These are phyloP conservation scores for Mercenaria mercenaria DNA, from an alignment of 1,140 invertebrate genomes.

Conservation along the genomic window DNA sequence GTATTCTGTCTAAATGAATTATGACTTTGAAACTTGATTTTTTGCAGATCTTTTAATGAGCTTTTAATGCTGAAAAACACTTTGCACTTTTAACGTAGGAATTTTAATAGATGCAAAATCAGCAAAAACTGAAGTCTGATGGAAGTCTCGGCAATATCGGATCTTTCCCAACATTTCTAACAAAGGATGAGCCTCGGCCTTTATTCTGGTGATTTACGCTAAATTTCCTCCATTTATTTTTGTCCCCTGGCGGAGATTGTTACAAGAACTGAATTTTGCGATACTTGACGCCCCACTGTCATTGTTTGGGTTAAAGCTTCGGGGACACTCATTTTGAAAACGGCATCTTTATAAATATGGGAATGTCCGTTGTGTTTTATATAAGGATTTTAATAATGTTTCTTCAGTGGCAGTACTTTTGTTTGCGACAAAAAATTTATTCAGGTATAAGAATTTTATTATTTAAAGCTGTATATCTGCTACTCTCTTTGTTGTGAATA, in stretches of 20 bases:
- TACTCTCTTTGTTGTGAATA: too few species aligned
- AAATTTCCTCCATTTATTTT: constrained; percentile 17
- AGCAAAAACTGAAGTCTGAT: neutral
- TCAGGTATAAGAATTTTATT: neutral
- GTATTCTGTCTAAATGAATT: neutral
- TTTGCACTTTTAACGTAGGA: too few species aligned
- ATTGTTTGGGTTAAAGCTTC: constrained; percentile 2
- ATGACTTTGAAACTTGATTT: neutral
- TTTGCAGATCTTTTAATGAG: neutral
- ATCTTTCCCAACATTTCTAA: neutral
- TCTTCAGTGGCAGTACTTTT: neutral
- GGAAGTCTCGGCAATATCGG: neutral
- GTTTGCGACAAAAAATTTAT: neutral
- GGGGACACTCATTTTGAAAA: neutral
- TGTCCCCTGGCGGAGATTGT: neutral
- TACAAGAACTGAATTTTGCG: constrained; percentile 18
- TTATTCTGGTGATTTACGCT: neutral
- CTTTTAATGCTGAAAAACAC: neutral
- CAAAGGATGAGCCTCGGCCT: neutral
- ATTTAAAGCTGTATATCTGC: too few species aligned
- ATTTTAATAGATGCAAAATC: too few species aligned
- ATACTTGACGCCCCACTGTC: neutral
- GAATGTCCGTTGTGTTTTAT: neutral
- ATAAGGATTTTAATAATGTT: neutral
- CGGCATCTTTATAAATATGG: neutral